A percentile compares a stretch with the other conserved stretches of the same genome.
These are phyloP conservation scores for Hyphantria cunea DNA, from an alignment of 1,140 invertebrate species.

Conservation along the genomic window DNA sequence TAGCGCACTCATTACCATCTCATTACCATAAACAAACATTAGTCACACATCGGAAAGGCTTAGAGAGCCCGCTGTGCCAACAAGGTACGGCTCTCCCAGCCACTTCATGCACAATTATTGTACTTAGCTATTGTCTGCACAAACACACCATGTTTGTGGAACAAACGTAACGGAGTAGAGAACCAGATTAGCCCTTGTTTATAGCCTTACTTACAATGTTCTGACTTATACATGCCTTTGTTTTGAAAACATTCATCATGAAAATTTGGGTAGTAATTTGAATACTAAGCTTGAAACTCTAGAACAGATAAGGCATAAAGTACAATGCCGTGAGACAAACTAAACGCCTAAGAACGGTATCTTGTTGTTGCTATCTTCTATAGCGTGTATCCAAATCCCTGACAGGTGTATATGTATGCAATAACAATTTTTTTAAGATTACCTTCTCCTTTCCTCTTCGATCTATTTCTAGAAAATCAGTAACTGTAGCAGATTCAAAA, in stretches of 20 bases:
- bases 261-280: too few species aligned
- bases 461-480: too few species aligned
- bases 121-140: constrained; percentile 71
- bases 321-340: too few species aligned
- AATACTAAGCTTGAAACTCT: too few species aligned
- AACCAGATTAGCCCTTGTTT: constrained; percentile 73
- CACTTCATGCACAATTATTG: constrained; percentile 72
- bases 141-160: constrained; percentile 65
- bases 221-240: constrained; percentile 39
- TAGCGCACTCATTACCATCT: constrained; percentile 69
- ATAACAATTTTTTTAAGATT: too few species aligned
- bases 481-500: too few species aligned
- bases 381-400: too few species aligned
- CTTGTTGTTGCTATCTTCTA: too few species aligned
- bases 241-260: constrained; percentile 14
- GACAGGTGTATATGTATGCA: too few species aligned
- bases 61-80: constrained; percentile 60
- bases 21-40: constrained; percentile 77
- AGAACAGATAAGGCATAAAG: too few species aligned
- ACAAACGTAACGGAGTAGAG: constrained; percentile 71
- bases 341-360: too few species aligned
- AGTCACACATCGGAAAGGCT: constrained; percentile 66
- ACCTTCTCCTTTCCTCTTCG: too few species aligned
- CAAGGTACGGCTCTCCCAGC: constrained; percentile 50
- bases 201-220: constrained; percentile 51